Percentiles rank a stretch among this genome's conserved stretches.
Evolutionary conservation across 1,140 invertebrate genomes (phyloP).

Genomic region (Portunus trituberculatus): DNA sequence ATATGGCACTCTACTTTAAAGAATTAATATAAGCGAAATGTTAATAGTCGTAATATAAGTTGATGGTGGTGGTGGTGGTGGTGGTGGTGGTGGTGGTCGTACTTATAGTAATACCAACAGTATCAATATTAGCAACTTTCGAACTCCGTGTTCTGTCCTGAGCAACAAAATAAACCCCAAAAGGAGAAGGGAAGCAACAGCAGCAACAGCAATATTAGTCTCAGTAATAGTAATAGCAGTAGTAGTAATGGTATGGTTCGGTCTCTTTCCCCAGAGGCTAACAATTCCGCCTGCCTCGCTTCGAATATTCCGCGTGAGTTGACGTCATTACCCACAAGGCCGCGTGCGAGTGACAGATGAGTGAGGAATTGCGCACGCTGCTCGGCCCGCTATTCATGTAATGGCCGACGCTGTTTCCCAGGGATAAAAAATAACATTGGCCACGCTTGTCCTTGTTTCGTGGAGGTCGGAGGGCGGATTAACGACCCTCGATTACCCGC

Average conservation of each 20-base stretch:
- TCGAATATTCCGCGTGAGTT: conserved; percentile 71
- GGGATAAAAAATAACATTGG: conserved; percentile 69
- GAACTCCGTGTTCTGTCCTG: too few relatives aligned
- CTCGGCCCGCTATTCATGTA: conserved; percentile 55
- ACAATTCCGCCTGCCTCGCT: conserved; percentile 46
- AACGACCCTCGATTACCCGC: background rate
- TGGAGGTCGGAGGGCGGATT: conserved; percentile 8
- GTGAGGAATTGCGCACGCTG: conserved; percentile 69
- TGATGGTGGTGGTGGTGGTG: too few relatives aligned
- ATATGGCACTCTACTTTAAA: too few relatives aligned
- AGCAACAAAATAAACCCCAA: too few relatives aligned
- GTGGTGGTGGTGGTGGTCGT: too few relatives aligned
- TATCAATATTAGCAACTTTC: too few relatives aligned
- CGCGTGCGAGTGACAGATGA: conserved; percentile 72
- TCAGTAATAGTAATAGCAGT: too few relatives aligned
- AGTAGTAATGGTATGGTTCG: background rate
- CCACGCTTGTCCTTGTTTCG: conserved; percentile 64
- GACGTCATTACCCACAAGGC: conserved; percentile 74
- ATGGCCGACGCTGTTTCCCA: conserved; percentile 64
- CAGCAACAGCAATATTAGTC: too few relatives aligned
- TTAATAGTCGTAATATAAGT: too few relatives aligned
- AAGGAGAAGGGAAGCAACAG: too few relatives aligned
- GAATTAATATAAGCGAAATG: too few relatives aligned
- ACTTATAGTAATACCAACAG: too few relatives aligned
- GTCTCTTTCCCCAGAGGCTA: background rate